phyloP scores from a whole-genome alignment of 2,797 vertebrate species.

The Chloroceryle amazona region DNA sequence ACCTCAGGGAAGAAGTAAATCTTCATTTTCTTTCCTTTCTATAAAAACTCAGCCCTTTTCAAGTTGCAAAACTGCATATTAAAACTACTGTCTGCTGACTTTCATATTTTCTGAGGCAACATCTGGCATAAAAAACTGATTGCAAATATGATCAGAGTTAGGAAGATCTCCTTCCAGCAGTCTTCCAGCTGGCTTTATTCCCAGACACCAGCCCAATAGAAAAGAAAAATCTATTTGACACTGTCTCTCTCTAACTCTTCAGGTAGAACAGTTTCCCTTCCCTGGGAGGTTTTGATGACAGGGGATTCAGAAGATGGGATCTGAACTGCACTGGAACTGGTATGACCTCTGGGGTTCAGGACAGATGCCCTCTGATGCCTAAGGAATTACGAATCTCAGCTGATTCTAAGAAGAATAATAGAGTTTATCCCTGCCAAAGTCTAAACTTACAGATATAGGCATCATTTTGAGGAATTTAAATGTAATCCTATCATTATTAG shows the following conservation, averaged over 20 bases:
- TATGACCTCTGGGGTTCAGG: neutral
- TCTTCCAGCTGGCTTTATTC: constrained; percentile 58
- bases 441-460: neutral
- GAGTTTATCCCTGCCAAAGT: neutral
- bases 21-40: constrained; percentile 1
- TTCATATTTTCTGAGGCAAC: constrained; percentile 39
- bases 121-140: constrained; percentile 67
- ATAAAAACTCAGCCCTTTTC: neutral
- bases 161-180: constrained; percentile 55
- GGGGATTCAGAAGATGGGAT: neutral
- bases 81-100: constrained; percentile 23
- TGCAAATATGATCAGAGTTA: constrained; percentile 53
- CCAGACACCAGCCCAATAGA: constrained; percentile 37
- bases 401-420: neutral
- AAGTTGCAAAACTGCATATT: constrained; percentile 10
- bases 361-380: neutral
- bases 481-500: neutral
- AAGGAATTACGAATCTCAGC: neutral
- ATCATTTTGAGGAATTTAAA: neutral
- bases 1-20: neutral
- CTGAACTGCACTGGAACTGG: neutral
- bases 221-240: constrained; percentile 27
- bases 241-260: neutral
- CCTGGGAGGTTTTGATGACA: neutral
- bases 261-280: constrained; percentile 19